Percentiles rank a stretch among this genome's conserved stretches.
phyloP scores from a whole-genome alignment of 2,888 invertebrate genomes.

The Portevinia maculata region DNA sequence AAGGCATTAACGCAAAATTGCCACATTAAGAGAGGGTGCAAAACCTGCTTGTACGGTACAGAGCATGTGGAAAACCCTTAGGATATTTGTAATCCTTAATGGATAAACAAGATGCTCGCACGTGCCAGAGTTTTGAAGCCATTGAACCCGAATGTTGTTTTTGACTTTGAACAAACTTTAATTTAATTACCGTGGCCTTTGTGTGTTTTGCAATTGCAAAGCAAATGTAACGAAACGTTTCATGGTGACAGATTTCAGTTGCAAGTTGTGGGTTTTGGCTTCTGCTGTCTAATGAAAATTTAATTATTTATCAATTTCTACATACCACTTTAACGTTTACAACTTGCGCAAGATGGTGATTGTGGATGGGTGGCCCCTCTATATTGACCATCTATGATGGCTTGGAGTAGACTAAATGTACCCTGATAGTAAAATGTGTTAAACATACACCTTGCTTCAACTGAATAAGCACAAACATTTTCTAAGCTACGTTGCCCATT shows the following conservation, averaged over 20 bases:
- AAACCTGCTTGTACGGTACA: too few species aligned
- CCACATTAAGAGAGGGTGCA: background rate
- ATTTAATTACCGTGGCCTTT: background rate
- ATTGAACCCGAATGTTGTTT: slow-evolving; percentile 40
- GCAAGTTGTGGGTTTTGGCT: background rate
- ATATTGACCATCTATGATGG: too few species aligned
- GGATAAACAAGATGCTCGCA: slow-evolving; percentile 37
- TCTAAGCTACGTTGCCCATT: too few species aligned
- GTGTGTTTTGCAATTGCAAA: background rate
- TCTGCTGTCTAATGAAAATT: background rate
- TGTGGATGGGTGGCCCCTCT: too few species aligned
- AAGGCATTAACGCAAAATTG: background rate
- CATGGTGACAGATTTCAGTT: background rate
- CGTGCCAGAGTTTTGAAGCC: slow-evolving; percentile 43
- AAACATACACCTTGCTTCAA: too few species aligned
- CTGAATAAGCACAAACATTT: too few species aligned
- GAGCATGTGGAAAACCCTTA: slow-evolving; percentile 1
- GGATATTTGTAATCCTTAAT: slow-evolving; percentile 28
- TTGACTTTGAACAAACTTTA: background rate
- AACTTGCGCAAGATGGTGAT: too few species aligned
- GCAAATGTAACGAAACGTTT: background rate
- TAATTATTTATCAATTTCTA: too few species aligned
- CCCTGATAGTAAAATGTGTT: too few species aligned
- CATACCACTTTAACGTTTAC: too few species aligned
- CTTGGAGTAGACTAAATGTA: too few species aligned